Conservation (phyloP, 2,797 vertebrate genomes). For the Falco concolor region DNA sequence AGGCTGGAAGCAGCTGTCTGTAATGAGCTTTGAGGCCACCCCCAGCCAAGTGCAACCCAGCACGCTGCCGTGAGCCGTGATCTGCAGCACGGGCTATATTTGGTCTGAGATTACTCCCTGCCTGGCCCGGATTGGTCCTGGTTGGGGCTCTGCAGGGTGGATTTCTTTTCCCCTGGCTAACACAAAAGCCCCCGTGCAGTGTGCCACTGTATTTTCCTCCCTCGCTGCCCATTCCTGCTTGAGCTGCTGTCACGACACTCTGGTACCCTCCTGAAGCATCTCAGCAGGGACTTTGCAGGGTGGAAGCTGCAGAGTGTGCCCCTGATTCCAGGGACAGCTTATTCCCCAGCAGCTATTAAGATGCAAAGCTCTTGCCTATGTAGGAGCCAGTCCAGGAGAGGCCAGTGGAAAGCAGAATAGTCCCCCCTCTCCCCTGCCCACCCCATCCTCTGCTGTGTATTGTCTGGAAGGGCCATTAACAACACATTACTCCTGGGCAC, state of each 20-base stretch:
- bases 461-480: neutral
- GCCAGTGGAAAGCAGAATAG: neutral
- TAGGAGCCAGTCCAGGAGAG: neutral
- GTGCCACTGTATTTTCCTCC: neutral
- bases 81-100: conserved; percentile 33
- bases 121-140: conserved; percentile 2
- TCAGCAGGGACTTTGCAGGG: neutral
- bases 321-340: neutral
- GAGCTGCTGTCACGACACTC: neutral
- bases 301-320: neutral
- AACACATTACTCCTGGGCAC: neutral
- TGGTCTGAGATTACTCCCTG: conserved; percentile 41
- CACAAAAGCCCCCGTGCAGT: neutral
- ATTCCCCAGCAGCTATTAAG: neutral
- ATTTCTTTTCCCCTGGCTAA: neutral
- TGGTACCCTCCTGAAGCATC: neutral
- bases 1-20: neutral
- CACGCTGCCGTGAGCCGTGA: neutral
- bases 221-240: accelerated
- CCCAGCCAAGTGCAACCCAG: neutral
- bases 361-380: neutral
- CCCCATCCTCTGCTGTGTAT: neutral
- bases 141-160: neutral
- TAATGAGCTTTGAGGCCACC: neutral
- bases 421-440: accelerated